Conservation (phyloP, 2,113 vertebrate genomes). For the Takifugu bimaculatus region DNA sequence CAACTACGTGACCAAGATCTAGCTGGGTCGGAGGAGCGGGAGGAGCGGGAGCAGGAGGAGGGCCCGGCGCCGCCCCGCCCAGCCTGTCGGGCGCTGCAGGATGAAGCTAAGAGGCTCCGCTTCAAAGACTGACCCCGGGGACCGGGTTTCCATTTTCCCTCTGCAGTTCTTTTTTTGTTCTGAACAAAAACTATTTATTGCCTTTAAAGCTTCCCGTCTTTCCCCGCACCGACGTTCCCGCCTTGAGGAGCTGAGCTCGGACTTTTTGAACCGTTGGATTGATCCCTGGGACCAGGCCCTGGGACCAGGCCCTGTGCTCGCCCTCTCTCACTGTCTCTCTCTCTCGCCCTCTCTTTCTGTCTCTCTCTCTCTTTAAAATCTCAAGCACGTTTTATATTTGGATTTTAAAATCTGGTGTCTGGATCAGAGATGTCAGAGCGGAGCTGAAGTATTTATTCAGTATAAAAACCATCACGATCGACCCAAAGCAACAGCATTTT, state of each 20-base stretch:
- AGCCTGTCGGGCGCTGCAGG: slow-evolving; percentile 4
- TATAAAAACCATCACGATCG: slow-evolving; percentile 36
- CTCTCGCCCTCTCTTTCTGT: too few relatives aligned
- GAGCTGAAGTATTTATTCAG: slow-evolving; percentile 56
- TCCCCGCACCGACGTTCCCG: slow-evolving; percentile 54
- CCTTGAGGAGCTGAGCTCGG: slow-evolving; percentile 58
- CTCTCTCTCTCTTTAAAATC: slow-evolving; percentile 9
- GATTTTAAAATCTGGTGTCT: slow-evolving; percentile 50
- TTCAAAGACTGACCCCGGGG: slow-evolving; percentile 49
- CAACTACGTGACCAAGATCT: slow-evolving; percentile 96
- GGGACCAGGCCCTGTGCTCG: slow-evolving; percentile 2
- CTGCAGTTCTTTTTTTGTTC: slow-evolving; percentile 63
- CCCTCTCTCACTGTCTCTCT: too few relatives aligned
- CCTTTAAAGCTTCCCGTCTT: slow-evolving; percentile 85
- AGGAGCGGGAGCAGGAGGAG: slow-evolving; percentile 10
- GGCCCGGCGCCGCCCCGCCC: slow-evolving; percentile 17
- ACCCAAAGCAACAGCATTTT: slow-evolving; percentile 35
- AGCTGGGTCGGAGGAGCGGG: slow-evolving; percentile 41
- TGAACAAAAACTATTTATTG: slow-evolving; percentile 93
- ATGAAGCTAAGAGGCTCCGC: slow-evolving; percentile 37
- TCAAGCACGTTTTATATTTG: slow-evolving; percentile 34
- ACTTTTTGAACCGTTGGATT: slow-evolving; percentile 52
- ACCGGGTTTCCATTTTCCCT: slow-evolving; percentile 36
- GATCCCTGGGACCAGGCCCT: slow-evolving; percentile 63
- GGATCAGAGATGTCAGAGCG: slow-evolving; percentile 48